Conservation (phyloP, 2,113 vertebrate genomes). For the Rhabdomys dilectus region DNA sequence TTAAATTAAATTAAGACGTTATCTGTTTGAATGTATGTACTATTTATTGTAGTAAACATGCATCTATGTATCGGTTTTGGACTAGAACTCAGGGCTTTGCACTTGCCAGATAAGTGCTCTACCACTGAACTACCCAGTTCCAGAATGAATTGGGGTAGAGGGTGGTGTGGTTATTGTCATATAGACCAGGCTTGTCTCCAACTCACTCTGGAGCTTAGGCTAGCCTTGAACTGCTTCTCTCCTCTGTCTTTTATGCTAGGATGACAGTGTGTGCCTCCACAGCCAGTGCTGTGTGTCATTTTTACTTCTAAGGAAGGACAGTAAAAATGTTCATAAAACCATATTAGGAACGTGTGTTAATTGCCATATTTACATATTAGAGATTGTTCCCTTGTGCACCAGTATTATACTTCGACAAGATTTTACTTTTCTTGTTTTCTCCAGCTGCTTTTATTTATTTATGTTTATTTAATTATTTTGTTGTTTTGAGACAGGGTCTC, state of each 20-base stretch:
- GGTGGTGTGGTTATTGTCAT: not conserved
- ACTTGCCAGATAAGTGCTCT: no score
- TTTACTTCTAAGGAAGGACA: constrained; percentile 13
- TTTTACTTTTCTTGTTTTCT: constrained; percentile 32
- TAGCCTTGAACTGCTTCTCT: not conserved
- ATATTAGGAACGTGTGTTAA: not conserved
- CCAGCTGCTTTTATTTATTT: not conserved
- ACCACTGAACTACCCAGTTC: not conserved
- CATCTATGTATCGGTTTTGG: not conserved
- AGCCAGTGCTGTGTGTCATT: not conserved
- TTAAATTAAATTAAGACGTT: not conserved
- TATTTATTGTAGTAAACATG: not conserved
- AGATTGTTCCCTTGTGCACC: constrained; percentile 12
- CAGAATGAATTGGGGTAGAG: not conserved
- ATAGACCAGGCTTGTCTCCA: not conserved
- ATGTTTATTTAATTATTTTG: not conserved
- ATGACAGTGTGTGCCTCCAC: not conserved
- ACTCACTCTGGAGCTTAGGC: not conserved
- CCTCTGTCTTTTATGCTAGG: not conserved
- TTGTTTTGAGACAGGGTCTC: not conserved
- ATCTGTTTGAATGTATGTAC: not conserved
- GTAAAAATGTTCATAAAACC: constrained; percentile 25
- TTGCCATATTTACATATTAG: constrained; percentile 51
- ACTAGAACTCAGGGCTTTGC: not conserved
- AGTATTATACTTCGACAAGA: not conserved